phyloP scores from a whole-genome alignment of 1,140 invertebrate genomes.

The Palaemon carinicauda region DNA sequence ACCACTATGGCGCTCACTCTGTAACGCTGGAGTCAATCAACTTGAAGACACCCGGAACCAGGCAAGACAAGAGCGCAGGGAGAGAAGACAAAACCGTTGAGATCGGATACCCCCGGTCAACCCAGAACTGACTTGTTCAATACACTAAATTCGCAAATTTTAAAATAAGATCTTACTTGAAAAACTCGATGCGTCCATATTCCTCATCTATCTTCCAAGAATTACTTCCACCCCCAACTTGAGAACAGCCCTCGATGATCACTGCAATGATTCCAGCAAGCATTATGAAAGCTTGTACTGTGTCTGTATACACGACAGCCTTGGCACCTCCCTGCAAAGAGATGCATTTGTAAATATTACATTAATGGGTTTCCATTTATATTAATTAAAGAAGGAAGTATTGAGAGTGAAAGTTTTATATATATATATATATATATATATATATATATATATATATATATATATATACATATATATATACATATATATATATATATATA shows the following conservation, averaged over 20 bases:
- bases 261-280: constrained; percentile 62
- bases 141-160: background rate
- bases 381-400: background rate
- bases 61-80: too few relatives aligned
- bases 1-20: too few relatives aligned
- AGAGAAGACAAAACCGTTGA: too few relatives aligned
- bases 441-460: too few relatives aligned
- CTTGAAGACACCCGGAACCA: too few relatives aligned
- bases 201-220: constrained; percentile 64
- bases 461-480: too few relatives aligned
- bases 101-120: too few relatives aligned
- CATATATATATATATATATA: too few relatives aligned
- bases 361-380: background rate
- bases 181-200: constrained; percentile 64
- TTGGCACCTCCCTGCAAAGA: constrained; percentile 68
- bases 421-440: too few relatives aligned
- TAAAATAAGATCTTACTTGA: constrained; percentile 63
- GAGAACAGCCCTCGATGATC: constrained; percentile 63
- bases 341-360: too few relatives aligned
- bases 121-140: too few relatives aligned
- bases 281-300: constrained; percentile 64
- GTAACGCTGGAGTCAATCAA: too few relatives aligned
- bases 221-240: constrained; percentile 62
- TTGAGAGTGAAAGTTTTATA: background rate
- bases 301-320: constrained; percentile 69